A percentile compares a stretch with the other conserved stretches of the same genome.
Conservation (phyloP, 92 coral and sea anemone species). For the Siderastrea siderea region DNA sequence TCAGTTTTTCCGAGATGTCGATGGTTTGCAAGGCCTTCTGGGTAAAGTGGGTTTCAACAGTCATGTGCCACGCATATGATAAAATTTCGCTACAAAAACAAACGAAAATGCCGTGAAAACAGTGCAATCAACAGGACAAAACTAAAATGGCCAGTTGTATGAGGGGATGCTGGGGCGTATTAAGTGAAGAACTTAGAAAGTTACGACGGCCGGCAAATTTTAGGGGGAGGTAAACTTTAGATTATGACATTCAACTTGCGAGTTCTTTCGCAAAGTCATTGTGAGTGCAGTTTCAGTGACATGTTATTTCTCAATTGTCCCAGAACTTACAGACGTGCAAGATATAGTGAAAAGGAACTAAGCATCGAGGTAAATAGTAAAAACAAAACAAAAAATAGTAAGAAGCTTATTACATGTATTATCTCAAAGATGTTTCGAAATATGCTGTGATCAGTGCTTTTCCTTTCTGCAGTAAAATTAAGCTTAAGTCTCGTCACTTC, state of each 20-base stretch:
- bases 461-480: no score
- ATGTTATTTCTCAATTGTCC: background rate
- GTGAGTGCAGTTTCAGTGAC: background rate
- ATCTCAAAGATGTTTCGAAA: no score
- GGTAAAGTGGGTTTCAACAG: conserved; percentile 16
- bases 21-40: conserved; percentile 10
- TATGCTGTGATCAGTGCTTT: no score
- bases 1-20: no score
- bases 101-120: background rate
- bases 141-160: conserved; percentile 80
- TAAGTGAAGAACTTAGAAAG: conserved; percentile 80
- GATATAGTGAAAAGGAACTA: conserved; percentile 78
- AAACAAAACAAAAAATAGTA: background rate
- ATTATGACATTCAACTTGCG: background rate
- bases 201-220: conserved; percentile 83
- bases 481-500: no score
- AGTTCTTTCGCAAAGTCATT: background rate
- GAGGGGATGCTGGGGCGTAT: conserved; percentile 91
- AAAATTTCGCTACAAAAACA: conserved; percentile 5
- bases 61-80: conserved; percentile 55
- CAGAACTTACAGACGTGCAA: conserved; percentile 83
- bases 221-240: conserved; percentile 69
- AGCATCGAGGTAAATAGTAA: conserved; percentile 79
- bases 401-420: no score
- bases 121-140: background rate